A percentile compares a stretch with the other conserved stretches of the same genome.
Conservation (phyloP, 1,140 invertebrate genomes). For the Prorops nasuta region DNA sequence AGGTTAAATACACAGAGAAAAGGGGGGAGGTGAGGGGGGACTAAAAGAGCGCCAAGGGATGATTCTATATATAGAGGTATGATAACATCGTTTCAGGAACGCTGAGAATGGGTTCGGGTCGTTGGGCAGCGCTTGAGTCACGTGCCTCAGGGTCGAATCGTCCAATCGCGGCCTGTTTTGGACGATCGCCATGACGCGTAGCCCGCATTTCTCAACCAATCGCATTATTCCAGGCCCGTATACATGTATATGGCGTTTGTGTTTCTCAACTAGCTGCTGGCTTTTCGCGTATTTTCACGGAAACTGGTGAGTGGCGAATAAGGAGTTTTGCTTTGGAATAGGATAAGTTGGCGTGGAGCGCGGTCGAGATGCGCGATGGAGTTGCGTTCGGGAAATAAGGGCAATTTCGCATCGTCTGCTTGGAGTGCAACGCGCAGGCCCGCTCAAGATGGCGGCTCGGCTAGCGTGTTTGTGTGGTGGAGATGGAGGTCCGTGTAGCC, state of each 20-base stretch:
- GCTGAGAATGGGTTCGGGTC: constrained; percentile 5
- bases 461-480: constrained; percentile 38
- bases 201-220: constrained; percentile 28
- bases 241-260: constrained; percentile 43
- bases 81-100: constrained; percentile 18
- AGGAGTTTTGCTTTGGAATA: constrained; percentile 5
- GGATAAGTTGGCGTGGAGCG: constrained; percentile 4
- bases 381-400: constrained; percentile 22
- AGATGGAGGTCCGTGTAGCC: constrained; percentile 38
- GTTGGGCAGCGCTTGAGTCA: too few relatives aligned
- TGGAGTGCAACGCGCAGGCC: constrained; percentile 58
- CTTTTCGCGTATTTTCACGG: constrained; percentile 20
- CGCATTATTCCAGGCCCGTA: constrained; percentile 38
- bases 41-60: too few relatives aligned
- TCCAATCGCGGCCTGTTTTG: constrained; percentile 1
- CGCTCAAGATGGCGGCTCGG: constrained; percentile 51
- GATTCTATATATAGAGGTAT: too few relatives aligned
- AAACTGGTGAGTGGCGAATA: constrained; percentile 30
- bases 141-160: constrained; percentile 33
- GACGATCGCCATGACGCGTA: constrained; percentile 37
- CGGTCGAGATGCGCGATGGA: constrained; percentile 10
- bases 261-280: constrained; percentile 29
- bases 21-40: too few relatives aligned
- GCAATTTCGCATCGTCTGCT: constrained; percentile 54
- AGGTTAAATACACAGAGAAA: background rate